Evolutionary conservation across 2,888 invertebrate species (phyloP), one percentile per base, ranked within the genome.

Genomic region (Xiphydria camelus): DNA sequence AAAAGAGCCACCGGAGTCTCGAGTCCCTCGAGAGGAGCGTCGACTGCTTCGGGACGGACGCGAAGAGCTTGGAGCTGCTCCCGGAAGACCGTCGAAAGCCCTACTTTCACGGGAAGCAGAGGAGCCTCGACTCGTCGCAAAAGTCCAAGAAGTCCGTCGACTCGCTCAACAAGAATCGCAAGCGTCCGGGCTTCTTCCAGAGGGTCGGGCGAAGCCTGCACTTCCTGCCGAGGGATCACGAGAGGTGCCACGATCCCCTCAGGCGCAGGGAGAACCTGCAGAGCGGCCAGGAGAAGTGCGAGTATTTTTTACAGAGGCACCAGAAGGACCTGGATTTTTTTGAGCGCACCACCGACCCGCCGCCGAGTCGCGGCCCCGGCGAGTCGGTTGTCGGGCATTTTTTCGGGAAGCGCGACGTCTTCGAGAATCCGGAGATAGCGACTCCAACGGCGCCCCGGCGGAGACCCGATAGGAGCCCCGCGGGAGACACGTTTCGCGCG

Each of bases 201-300:
- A 59, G 66, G 5, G 63, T 71, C 21, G 65, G 70, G 7, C 66
- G 64, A 18, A 67, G 64, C 36, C 51, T 70, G 43, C 59, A 70
- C 61, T 68, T 70, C 62, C 62, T 71, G 55, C 61, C 60, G 42
- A 62, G 64, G 49, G 61, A 62, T 36, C 57, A 58, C 44, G 56
- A 57, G 31, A 55, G 61, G 25, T 43, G 45, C 47, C 59, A 57
- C 38, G 57, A 62, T 22, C 47, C 52, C 17, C 40, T 57, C 33
- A 55, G 44, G 23, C 45, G 47, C 17, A 52, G 57, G 12, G 51
- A 59, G 4, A 41, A 44, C 10, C 55, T 56, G 12, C 61, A 56
- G 19, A 62, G 60, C 3, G 58, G 57, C 25, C 59, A 53, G 10
- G 64, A 68, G 26, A 68, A 66, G 37, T 66, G 64, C 51, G 64